These are phyloP conservation scores for Rhincodon typus DNA, from an alignment of 2,797 vertebrate genomes.

Conservation along the genomic window DNA sequence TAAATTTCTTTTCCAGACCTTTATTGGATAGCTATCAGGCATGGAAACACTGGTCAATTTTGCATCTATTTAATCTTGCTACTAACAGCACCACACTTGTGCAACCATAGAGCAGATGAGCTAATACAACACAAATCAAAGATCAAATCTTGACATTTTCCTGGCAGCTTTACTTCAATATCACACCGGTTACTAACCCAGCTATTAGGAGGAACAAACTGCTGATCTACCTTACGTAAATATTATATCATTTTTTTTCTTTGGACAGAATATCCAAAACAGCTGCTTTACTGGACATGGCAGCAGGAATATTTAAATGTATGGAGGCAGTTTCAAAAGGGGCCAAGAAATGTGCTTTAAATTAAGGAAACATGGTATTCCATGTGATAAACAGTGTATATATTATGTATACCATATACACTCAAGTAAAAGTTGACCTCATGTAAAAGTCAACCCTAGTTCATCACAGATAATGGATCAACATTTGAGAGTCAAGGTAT, in stretches of 20 bases:
- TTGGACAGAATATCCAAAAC: neutral
- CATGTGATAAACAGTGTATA: neutral
- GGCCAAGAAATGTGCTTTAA: neutral
- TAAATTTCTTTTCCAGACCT: neutral
- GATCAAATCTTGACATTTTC: neutral
- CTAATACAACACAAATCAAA: neutral
- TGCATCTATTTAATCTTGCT: neutral
- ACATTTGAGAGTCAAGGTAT: no score
- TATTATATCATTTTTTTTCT: neutral
- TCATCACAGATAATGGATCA: no score
- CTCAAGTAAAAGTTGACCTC: no score
- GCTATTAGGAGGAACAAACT: neutral
- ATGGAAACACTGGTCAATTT: neutral
- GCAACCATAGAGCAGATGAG: neutral
- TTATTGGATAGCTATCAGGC: neutral
- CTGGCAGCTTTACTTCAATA: neutral
- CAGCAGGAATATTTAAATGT: neutral
- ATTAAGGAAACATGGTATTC: neutral
- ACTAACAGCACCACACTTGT: neutral
- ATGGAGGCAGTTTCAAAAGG: neutral
- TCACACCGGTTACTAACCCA: neutral
- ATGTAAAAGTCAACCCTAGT: no score
- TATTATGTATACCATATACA: neutral
- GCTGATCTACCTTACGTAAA: neutral
- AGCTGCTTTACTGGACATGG: neutral